Base-by-base conservation (phyloP, 2,888 invertebrate species). In the Meloe dianella region DNA sequence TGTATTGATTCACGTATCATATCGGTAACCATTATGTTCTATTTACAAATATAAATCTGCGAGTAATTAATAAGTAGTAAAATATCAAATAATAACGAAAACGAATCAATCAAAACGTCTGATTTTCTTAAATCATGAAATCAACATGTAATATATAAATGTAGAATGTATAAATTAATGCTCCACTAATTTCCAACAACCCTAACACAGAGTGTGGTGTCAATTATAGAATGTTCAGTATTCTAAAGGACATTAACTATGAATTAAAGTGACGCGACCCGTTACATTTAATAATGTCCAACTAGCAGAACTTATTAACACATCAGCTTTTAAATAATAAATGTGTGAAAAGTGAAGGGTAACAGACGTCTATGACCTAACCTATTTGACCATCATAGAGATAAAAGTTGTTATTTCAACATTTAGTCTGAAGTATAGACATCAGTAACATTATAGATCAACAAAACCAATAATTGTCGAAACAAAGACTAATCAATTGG, bases 121-220 rank as follows among this genome's bases (percentile, higher is more conserved):
- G 71, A 74, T 70, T 73, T 74, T 70, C 72, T 74, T 73, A 73
- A 71, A 71, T 74, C 72, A 74, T 70, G 68, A 62, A 68, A 63
- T 69, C 65, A 70, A 69, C 27, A 66, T 67, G 71, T 61, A 54
- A 71, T 74, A 72, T 73, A 76, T 76, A 77, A 77, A 76, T 78
- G 75, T 77, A 74, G 67, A 22, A 14, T 54, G n/a, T 74, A 75
- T 74, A 77, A 77, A 72, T 78, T 77, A 77, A 78, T 74, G 77
- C 76, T 72, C 76, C 76, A 77, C 77, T 78, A 78, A 78, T 78
- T 78, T 77, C 71, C 72, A 72, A 56, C 67, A 67, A 70, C 68
- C 73, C 73, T 72, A 75, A 73, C 75, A 74, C 73, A 75, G 73
- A 54, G 2, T 78, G 76, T 68, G 77, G 75, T 75, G 77, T 78